Evolutionary conservation across 2,888 invertebrate species (phyloP).

Genomic region (Drosophila macrothrix): DNA sequence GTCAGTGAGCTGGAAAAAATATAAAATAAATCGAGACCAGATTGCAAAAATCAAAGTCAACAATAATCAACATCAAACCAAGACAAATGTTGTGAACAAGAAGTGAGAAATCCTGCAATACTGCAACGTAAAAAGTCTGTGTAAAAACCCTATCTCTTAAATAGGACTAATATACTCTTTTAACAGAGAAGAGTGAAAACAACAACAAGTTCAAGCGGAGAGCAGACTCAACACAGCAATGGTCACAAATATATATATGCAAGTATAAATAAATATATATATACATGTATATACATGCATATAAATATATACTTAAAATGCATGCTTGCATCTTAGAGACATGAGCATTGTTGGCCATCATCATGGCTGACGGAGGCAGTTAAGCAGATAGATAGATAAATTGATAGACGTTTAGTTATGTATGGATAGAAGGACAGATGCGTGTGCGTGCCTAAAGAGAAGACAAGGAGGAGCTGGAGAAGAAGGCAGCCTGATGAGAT

Average conservation of each 20-base stretch:
- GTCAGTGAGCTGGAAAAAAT: constrained; percentile 75
- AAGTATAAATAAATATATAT: background rate
- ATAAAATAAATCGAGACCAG: constrained; percentile 76
- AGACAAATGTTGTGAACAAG: constrained; percentile 14
- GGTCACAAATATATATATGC: constrained; percentile 10
- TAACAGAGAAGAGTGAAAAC: constrained; percentile 15
- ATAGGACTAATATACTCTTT: background rate
- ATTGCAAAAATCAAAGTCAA: constrained; percentile 78
- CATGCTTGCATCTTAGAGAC: constrained; percentile 39
- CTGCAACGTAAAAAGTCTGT: background rate
- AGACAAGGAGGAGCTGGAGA: background rate
- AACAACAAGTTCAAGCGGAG: constrained; percentile 8
- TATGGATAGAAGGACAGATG: constrained; percentile 26
- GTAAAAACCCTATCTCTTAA: background rate
- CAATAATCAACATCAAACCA: constrained; percentile 64
- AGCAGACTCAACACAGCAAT: constrained; percentile 28
- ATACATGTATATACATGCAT: background rate
- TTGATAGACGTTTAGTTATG: constrained; percentile 65
- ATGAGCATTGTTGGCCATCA: constrained; percentile 43
- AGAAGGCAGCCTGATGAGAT: constrained; percentile 31
- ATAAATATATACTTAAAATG: constrained; percentile 16
- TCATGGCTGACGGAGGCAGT: constrained; percentile 41
- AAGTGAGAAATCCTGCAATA: constrained; percentile 1
- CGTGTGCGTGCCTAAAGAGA: background rate
- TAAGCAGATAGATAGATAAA: constrained; percentile 59